phyloP scores from a whole-genome alignment of 1,140 invertebrate species.

The Harpegnathos saltator region DNA sequence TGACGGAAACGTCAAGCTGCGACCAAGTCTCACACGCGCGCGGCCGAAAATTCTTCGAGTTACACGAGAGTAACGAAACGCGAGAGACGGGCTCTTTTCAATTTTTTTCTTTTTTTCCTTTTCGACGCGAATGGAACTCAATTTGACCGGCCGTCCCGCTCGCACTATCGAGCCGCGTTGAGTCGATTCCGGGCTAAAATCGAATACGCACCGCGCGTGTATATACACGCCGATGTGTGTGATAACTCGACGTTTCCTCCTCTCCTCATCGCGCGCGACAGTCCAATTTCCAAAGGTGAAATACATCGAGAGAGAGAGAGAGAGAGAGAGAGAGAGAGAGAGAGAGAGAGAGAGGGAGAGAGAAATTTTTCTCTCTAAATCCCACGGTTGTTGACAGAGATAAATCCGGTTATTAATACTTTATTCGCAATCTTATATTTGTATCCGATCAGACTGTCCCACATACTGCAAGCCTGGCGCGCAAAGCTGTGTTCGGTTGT shows the following conservation, averaged over 20 bases:
- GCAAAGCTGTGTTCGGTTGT: not conserved
- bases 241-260: not conserved
- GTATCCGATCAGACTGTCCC: not conserved
- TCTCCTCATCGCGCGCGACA: not conserved
- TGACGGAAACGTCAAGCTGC: constrained; percentile 44
- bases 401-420: not conserved
- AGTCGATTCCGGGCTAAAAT: constrained; percentile 1
- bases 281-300: not conserved
- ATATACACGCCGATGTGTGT: not conserved
- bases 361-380: not conserved
- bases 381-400: not conserved
- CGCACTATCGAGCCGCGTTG: not conserved
- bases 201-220: not conserved
- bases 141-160: not conserved
- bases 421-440: not conserved
- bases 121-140: constrained; percentile 7
- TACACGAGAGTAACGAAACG: constrained; percentile 30
- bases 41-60: constrained; percentile 41
- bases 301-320: not conserved
- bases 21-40: constrained; percentile 11
- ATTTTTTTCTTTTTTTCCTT: constrained; percentile 20
- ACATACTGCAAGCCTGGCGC: not conserved
- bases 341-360: too few species aligned
- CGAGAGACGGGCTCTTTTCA: constrained; percentile 27
- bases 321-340: too few species aligned